Conservation (phyloP, 92 coral and sea anemone species). For the Hydrozoanthus gracilis region DNA sequence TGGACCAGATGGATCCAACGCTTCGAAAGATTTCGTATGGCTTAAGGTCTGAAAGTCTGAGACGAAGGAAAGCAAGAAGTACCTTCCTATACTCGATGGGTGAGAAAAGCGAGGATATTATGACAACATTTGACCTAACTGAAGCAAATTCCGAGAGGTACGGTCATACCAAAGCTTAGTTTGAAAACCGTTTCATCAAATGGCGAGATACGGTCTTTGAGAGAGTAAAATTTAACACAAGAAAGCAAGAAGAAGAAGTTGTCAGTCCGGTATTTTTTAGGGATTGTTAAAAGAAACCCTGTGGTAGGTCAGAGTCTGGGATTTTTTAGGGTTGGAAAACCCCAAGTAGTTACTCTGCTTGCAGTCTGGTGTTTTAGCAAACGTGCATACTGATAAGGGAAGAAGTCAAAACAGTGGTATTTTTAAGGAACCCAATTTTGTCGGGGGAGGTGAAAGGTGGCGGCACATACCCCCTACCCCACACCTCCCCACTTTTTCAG, state of each 20-base stretch:
- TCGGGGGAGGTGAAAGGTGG: no score
- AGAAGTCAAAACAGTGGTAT: no score
- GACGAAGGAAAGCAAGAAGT: slow-evolving; percentile 45
- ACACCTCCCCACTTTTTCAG: no score
- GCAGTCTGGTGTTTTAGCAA: no score
- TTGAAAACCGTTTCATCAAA: slow-evolving; percentile 50
- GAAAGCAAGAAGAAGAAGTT: slow-evolving; percentile 52
- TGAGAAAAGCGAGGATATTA: slow-evolving; percentile 50
- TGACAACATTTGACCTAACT: slow-evolving; percentile 23
- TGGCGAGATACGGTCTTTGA: slow-evolving; percentile 49
- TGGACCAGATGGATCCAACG: slow-evolving; percentile 47
- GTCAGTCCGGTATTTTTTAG: no score
- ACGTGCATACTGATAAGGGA: no score
- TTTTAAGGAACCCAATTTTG: no score
- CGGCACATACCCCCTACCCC: no score
- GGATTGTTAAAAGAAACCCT: no score
- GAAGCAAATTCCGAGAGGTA: slow-evolving; percentile 31
- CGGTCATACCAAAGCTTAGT: slow-evolving; percentile 34
- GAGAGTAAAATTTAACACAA: background rate
- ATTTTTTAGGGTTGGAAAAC: no score
- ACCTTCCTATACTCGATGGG: slow-evolving; percentile 48
- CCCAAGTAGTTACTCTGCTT: no score
- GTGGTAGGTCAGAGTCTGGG: no score
- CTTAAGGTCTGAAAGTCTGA: slow-evolving; percentile 48
- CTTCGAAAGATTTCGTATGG: slow-evolving; percentile 47